Evolutionary conservation across 2,888 invertebrate genomes (phyloP), one percentile per base, ranked within the genome.

Genomic region (Cerastis rubricosa): DNA sequence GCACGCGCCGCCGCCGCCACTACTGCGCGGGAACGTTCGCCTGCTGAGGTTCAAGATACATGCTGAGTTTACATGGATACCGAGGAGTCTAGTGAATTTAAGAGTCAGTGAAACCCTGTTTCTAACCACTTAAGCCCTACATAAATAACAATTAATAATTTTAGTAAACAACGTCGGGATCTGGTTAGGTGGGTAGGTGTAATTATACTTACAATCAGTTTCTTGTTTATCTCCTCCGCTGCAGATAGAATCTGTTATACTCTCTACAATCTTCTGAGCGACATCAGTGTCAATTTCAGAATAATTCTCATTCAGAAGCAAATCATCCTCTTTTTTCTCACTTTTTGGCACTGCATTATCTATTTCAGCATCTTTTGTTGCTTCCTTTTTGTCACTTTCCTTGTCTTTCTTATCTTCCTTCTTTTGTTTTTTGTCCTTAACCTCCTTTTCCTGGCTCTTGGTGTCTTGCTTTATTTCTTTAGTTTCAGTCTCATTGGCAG

Each of bases 211-310:
- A 94, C 94, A 96, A 96, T 97, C 97, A 97, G 97, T 97, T 93
- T 98, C 98, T 91, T 95, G 94, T 92, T 98, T 98, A 67, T 98
- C 98, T 63, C 98, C 98, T 65, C 98, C 98, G 75, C 97, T 97
- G 59, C 97, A 97, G 82, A 98, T 97, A 0, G 97, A 98, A 89
- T 98, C 98, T 0, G 98, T 98, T 70, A 99, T 98, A 88, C 98
- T 98, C 92, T 99, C 99, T 3, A 99, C 98, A 84, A 99, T 98
- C 95, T 99, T 99, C 94, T 99, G 99, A 8, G 98, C 99, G 87
- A 98, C 98, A 89, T 98, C 98, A 11, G 98, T 98, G 90, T 98
- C 98, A 80, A 98, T 96, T 82, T 97, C 97, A 17, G 97, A 95
- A 87, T 96, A 96, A 85, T 94, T 96, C 78, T 96, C 96, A 88